Base-by-base conservation (phyloP, 2,113 vertebrate genomes). In the Emydocephalus ijimae region DNA sequence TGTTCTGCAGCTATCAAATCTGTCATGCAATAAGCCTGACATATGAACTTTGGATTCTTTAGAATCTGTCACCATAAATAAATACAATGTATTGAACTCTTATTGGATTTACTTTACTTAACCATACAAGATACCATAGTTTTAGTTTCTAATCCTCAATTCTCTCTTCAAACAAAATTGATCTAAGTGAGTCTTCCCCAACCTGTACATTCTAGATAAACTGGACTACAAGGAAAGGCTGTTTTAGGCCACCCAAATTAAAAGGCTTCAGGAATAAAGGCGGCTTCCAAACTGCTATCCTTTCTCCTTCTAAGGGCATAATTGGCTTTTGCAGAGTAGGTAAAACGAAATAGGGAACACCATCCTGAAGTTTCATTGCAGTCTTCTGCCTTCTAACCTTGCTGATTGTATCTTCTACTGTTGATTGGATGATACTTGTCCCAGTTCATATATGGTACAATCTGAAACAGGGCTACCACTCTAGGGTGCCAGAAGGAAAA, bases 11-110 rank as follows among this genome's bases (percentile, higher is more conserved):
- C 94, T 96, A 97, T 93, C 96, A 95, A 43, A 90, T 95, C 93
- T 97, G 96, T 97, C 97, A 97, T 96, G 97, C 96, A 0, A 94
- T 94, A 94, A 96, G 96, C 97, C 95, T 97, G 97, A 97, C 96
- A 95, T 97, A 95, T 45, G 94, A 81, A 97, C 94, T 97, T 96
- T 97, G 96, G 97, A 97, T 97, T 97, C 97, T 97, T 97, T 97
- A 96, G 97, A 97, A 97, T 97, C 97, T 97, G 97, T 97, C 96
- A 95, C 61, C 81, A 87, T 90, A 2, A 97, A 97, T 97, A 97
- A 97, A 97, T 97, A 97, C 96, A 96, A 95, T 97, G 97, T 97
- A 97, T 97, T 97, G 95, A 96, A 95, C 90, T 39, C 0, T 52
- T 52, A 18, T 90, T 94, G 94, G 92, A 89, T 61, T 89, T 2